Conservation (phyloP, 23 tunicate species). For the Trididemnum miniatum region DNA sequence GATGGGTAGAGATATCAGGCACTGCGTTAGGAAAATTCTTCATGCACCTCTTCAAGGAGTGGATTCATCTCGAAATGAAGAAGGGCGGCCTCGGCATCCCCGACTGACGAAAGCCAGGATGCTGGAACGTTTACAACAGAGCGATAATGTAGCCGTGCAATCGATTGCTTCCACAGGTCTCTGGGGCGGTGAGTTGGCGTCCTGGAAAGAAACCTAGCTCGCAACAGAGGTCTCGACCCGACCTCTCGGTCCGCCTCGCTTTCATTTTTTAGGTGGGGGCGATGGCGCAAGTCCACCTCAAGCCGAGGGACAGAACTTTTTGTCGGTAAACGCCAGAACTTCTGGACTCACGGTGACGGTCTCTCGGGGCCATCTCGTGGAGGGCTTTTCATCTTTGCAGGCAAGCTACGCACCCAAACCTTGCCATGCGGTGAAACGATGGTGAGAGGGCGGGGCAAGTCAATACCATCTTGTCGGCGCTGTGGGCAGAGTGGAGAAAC, state of each 20-base stretch:
- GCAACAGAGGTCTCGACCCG: neutral
- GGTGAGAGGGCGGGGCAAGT: neutral
- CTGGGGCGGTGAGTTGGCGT: neutral
- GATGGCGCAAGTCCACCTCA: neutral
- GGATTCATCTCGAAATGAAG: conserved; percentile 7
- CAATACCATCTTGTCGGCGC: neutral
- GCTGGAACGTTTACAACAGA: neutral
- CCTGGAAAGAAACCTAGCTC: neutral
- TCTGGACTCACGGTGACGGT: neutral
- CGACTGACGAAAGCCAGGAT: neutral
- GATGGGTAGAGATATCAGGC: neutral
- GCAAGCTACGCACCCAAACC: neutral
- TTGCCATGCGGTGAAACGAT: conserved; percentile 4
- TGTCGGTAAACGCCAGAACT: neutral
- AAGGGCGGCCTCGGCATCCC: conserved; percentile 25
- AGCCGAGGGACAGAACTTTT: neutral
- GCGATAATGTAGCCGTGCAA: neutral
- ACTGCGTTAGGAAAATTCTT: neutral
- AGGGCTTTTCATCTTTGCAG: neutral
- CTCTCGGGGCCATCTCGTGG: neutral
- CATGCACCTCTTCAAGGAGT: conserved; percentile 28
- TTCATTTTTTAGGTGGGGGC: neutral
- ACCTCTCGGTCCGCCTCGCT: neutral
- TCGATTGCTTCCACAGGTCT: neutral
- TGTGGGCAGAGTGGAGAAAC: neutral